Base-by-base conservation (phyloP, 2,113 vertebrate species). In the Melanostigma gelatinosum region DNA sequence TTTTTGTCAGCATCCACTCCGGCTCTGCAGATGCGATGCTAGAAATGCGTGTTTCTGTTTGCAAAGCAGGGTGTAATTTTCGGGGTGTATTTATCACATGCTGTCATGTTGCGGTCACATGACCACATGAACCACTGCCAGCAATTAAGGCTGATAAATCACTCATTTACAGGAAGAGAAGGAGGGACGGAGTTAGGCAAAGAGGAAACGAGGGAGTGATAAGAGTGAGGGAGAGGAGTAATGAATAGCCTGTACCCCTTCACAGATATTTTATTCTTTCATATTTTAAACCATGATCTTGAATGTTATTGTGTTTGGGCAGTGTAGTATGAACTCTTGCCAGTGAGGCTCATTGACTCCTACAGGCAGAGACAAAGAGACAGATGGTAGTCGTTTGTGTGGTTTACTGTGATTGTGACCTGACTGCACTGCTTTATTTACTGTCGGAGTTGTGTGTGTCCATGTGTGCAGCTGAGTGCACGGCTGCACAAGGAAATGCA, bases 121-220 rank as follows among this genome's bases (percentile, higher is more conserved):
- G 93, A 89, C 87, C 86, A 84, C 86, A 71, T 84, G 84, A 91
- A 88, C 91, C 87, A 86, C 84, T 87, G 84, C 83, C 91, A 88
- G 87, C 93, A 94, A 94, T 92, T 94, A 92, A 89, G 86, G 88
- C 89, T 91, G 90, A 93, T 93, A 91, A 93, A 94, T 94, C 92
- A 93, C 90, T 93, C 89, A 91, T 93, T 92, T 92, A 90, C 91
- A 90, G 89, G 80, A 73, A 89, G 85, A 91, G 82, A 87, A 86
- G 87, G 86, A 88, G 86, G 82, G 84, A 81, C 48, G 8, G 72
- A 82, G 81, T 64, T 8, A 13, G 62, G 77, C 20, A 70, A 75
- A 74, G 73, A 60, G 80, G 84, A 89, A 89, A 82, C 65, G 27
- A 79, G 80, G 77, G 77, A 78, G 81, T 77, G 84, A 85, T 84